Evolutionary conservation across 2,113 vertebrate species (phyloP).

Genomic region (Aspidoscelis tigris): DNA sequence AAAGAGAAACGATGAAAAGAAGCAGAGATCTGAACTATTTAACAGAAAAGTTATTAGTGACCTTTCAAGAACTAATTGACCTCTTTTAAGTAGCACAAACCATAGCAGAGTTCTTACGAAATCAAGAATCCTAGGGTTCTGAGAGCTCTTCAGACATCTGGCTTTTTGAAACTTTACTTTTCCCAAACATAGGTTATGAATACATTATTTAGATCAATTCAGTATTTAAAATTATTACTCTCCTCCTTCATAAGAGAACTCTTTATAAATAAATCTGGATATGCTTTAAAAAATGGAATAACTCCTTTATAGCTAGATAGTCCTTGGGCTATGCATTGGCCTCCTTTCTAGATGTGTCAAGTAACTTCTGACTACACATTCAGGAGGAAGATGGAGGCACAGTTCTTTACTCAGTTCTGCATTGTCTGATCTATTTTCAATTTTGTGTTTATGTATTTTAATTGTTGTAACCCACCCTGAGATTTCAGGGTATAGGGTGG

Average conservation of each 20-base stretch:
- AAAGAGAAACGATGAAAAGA: not conserved
- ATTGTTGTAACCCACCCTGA: no score
- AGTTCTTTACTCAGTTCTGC: no score
- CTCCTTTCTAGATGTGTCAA: no score
- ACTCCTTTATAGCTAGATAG: no score
- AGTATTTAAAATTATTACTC: rapidly evolving
- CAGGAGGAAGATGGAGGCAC: no score
- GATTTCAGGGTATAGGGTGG: no score
- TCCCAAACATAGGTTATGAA: conserved; percentile 17
- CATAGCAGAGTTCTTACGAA: conserved; percentile 49
- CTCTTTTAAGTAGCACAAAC: conserved; percentile 42
- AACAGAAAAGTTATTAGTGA: conserved; percentile 52
- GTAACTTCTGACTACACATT: no score
- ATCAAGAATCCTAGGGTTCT: conserved; percentile 49
- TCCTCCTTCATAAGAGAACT: not conserved
- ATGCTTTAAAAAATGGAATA: not conserved
- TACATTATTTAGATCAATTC: conserved; percentile 20
- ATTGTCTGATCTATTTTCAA: not conserved
- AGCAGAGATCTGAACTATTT: conserved; percentile 50
- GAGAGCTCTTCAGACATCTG: conserved; percentile 47
- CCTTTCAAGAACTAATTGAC: conserved; percentile 51
- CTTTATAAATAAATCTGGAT: not conserved
- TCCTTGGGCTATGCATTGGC: not conserved
- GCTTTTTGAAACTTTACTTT: conserved; percentile 31
- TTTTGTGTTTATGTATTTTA: no score